These are phyloP conservation scores for Mylabris phalerata DNA, from an alignment of 1,140 invertebrate species.

Conservation along the genomic window DNA sequence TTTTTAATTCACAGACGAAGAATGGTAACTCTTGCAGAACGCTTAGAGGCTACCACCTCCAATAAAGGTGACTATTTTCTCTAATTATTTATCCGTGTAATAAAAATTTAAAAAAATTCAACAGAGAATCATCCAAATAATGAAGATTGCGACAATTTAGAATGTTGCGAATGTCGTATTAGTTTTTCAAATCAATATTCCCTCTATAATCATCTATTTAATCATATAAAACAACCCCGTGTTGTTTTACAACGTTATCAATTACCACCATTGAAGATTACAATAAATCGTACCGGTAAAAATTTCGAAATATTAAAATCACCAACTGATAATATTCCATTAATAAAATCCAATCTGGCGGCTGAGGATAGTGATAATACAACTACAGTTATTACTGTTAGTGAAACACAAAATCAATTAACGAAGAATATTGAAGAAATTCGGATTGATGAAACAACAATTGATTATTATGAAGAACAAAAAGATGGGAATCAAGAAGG, in stretches of 20 bases:
- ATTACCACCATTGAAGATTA: constrained; percentile 32
- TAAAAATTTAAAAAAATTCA: neutral
- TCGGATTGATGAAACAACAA: too few relatives aligned
- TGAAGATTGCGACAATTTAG: constrained; percentile 14
- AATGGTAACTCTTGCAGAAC: constrained; percentile 11
- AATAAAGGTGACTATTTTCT: constrained; percentile 5
- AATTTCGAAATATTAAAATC: constrained; percentile 35
- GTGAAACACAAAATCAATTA: neutral
- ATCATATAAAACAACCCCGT: constrained; percentile 33
- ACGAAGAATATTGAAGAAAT: too few relatives aligned
- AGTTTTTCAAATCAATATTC: constrained; percentile 31
- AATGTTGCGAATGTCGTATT: constrained; percentile 33
- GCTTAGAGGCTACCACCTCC: constrained; percentile 5
- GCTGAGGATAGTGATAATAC: neutral
- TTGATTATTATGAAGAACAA: too few relatives aligned
- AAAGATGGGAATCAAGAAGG: constrained; percentile 1
- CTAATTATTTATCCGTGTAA: neutral
- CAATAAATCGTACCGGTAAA: constrained; percentile 26
- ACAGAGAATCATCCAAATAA: constrained; percentile 7
- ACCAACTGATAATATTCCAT: constrained; percentile 10
- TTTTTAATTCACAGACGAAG: constrained; percentile 9
- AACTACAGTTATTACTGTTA: too few relatives aligned
- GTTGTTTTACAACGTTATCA: constrained; percentile 25
- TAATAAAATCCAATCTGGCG: constrained; percentile 6
- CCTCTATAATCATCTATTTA: constrained; percentile 31